These are phyloP conservation scores for Rhabdomys pumilio DNA, from an alignment of 2,797 vertebrate species.

Conservation along the genomic window DNA sequence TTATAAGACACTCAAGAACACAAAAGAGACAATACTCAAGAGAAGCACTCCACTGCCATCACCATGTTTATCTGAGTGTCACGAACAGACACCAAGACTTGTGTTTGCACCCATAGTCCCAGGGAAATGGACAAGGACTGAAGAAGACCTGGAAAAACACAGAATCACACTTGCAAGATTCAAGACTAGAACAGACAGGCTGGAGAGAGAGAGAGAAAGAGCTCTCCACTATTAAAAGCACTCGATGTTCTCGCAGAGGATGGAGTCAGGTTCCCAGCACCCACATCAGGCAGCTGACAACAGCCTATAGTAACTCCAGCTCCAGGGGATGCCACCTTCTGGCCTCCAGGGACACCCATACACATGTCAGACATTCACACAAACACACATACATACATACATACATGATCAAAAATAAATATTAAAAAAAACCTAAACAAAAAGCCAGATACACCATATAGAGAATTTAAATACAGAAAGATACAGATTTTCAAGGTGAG, in stretches of 20 bases:
- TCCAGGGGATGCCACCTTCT: neutral
- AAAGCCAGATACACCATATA: neutral
- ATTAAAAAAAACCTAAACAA: neutral
- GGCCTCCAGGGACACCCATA: neutral
- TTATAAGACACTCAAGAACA: constrained; percentile 44
- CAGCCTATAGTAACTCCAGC: neutral
- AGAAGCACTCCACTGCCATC: constrained; percentile 14
- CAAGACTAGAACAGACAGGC: neutral
- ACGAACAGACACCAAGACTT: constrained; percentile 31
- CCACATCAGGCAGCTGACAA: neutral
- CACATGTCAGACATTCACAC: neutral
- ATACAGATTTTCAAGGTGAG: constrained; percentile 3
- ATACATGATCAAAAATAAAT: neutral
- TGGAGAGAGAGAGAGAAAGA: neutral
- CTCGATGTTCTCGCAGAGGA: neutral
- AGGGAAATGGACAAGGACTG: constrained; percentile 22
- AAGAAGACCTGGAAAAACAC: neutral
- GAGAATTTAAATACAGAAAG: constrained; percentile 69
- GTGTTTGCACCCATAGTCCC: neutral
- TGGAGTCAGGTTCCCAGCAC: neutral
- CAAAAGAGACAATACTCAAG: neutral
- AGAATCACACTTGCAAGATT: neutral
- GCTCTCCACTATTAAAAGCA: neutral
- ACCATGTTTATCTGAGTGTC: neutral
- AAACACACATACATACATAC: neutral